phyloP scores from a whole-genome alignment of 2,888 invertebrate genomes.

The Tachystola acroxantha region DNA sequence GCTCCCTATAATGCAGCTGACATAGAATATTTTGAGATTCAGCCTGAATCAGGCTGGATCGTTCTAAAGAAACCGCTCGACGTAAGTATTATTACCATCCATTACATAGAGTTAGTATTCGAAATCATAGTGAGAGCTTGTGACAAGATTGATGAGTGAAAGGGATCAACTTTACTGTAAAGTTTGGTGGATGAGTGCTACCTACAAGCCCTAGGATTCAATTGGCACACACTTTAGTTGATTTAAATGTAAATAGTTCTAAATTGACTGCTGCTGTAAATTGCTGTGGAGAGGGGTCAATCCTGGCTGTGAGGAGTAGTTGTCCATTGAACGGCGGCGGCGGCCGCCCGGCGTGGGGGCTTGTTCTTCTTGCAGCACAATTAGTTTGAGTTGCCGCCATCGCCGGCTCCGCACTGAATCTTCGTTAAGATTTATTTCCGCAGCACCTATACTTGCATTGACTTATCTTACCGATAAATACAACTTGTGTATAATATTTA shows the following conservation, averaged over 20 bases:
- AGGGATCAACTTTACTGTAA: slow-evolving; percentile 67
- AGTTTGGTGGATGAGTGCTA: slow-evolving; percentile 78
- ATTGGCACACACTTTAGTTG: slow-evolving; percentile 75
- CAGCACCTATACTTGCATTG: slow-evolving; percentile 75
- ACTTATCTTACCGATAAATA: slow-evolving; percentile 69
- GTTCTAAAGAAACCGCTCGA: slow-evolving; percentile 95
- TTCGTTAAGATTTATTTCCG: slow-evolving; percentile 76
- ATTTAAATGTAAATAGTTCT: slow-evolving; percentile 75
- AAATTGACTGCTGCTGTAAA: slow-evolving; percentile 74
- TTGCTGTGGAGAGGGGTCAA: slow-evolving; percentile 69
- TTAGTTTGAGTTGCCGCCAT: slow-evolving; percentile 84
- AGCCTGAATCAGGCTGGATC: slow-evolving; percentile 98
- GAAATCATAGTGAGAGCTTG: slow-evolving; percentile 39
- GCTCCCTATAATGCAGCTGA: slow-evolving; percentile 93
- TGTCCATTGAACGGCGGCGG: slow-evolving; percentile 62
- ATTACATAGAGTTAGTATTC: slow-evolving; percentile 20
- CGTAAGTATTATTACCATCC: slow-evolving; percentile 85
- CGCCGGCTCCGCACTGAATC: slow-evolving; percentile 72
- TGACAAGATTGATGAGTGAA: slow-evolving; percentile 67
- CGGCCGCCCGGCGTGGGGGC: slow-evolving; percentile 55
- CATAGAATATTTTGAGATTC: slow-evolving; percentile 97
- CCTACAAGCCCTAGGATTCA: slow-evolving; percentile 77
- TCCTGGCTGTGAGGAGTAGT: slow-evolving; percentile 78
- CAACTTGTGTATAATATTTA: slow-evolving; percentile 72
- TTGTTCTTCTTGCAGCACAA: slow-evolving; percentile 85